A percentile compares a stretch with the other conserved stretches of the same genome.
Conservation (phyloP, 2,888 invertebrate genomes). For the Glyphotaelius pellucidus region DNA sequence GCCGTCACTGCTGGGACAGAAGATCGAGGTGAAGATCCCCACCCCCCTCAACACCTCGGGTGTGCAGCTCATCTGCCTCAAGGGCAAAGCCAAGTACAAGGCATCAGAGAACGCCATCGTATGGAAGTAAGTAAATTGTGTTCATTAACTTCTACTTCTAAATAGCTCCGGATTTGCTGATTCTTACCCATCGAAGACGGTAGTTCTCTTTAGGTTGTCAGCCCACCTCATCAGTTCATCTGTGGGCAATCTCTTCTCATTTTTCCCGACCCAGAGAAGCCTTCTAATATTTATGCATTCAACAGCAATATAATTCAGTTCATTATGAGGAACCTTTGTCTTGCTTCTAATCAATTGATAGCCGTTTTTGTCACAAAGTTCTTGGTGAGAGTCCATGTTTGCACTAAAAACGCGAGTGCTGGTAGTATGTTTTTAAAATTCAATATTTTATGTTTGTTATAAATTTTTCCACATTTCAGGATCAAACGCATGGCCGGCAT, state of each 20-base stretch:
- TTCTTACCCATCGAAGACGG: no score
- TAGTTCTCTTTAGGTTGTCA: no score
- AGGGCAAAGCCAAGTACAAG: conserved; percentile 99
- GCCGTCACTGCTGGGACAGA: conserved; percentile 97
- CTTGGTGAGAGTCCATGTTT: neutral
- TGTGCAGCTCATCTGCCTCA: conserved; percentile 98
- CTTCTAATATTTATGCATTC: no score
- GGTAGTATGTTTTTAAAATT: neutral
- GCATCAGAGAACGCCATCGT: conserved; percentile 99
- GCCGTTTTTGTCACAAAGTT: neutral
- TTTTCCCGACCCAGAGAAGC: no score
- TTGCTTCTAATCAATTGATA: no score
- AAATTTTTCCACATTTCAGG: conserved; percentile 70
- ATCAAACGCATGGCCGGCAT: conserved; percentile 97
- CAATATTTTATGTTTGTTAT: neutral
- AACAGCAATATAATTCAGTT: no score
- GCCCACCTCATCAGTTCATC: no score
- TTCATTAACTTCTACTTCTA: neutral
- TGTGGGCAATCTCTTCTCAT: no score
- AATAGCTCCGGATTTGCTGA: no score
- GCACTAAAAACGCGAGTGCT: no score
- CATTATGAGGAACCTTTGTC: no score
- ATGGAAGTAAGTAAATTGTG: conserved; percentile 85
- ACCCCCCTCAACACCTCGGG: conserved; percentile 99
- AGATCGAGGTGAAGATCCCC: conserved; percentile 99